Conservation (phyloP, 2,113 vertebrate species). For the Atractosteus spatula region DNA sequence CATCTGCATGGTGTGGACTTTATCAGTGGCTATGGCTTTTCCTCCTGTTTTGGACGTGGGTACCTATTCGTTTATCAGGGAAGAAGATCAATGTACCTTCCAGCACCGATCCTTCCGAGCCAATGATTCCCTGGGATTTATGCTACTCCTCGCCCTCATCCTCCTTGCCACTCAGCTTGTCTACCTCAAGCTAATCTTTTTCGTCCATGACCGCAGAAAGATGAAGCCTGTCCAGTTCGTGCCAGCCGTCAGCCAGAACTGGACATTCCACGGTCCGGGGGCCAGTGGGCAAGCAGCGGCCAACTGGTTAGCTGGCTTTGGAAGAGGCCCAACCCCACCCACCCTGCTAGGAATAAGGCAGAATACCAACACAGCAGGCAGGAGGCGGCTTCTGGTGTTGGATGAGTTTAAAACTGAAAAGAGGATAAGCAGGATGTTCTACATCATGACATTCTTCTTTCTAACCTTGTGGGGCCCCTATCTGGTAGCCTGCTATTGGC, state of each 20-base stretch:
- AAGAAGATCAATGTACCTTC: constrained; percentile 99
- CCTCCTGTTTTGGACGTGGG: constrained; percentile 97
- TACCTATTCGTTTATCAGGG: constrained; percentile 95
- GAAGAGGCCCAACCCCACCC: constrained; percentile 95
- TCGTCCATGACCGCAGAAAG: constrained; percentile 97
- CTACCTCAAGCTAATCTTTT: constrained; percentile 99
- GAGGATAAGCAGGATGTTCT: constrained; percentile 99
- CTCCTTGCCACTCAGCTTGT: constrained; percentile 99
- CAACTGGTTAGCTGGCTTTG: constrained; percentile 98
- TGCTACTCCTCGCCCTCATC: constrained; percentile 97
- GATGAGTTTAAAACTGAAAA: constrained; percentile 99
- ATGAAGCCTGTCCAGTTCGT: constrained; percentile 99
- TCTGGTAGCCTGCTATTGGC: constrained; percentile 97
- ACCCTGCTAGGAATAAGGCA: constrained; percentile 97
- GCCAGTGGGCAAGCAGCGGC: constrained; percentile 97
- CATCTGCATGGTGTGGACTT: constrained; percentile 99
- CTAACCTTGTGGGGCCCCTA: constrained; percentile 97
- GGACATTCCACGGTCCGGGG: constrained; percentile 98
- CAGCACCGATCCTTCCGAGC: constrained; percentile 98
- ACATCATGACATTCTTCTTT: constrained; percentile 99
- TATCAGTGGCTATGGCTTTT: constrained; percentile 98
- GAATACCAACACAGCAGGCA: constrained; percentile 91
- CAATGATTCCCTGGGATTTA: constrained; percentile 98
- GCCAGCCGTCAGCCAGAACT: constrained; percentile 98
- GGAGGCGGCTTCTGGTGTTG: constrained; percentile 92